A percentile compares a stretch with the other conserved stretches of the same genome.
Conservation (phyloP, 2,888 invertebrate species). For the Acholoe squamosa region DNA sequence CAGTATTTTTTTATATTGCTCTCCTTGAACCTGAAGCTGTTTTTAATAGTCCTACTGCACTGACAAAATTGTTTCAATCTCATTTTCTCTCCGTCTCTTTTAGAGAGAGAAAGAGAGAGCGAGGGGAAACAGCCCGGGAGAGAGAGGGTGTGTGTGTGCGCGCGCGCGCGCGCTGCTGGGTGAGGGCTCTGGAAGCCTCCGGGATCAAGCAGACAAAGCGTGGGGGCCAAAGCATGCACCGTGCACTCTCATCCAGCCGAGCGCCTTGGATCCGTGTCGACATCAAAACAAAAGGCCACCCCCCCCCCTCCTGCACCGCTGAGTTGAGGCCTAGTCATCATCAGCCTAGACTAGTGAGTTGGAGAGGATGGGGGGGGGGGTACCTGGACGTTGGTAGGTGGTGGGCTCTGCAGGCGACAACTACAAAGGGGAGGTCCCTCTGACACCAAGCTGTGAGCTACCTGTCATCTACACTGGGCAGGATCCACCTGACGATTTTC, state of each 20-base stretch:
- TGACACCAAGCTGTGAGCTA: not conserved
- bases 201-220: not conserved
- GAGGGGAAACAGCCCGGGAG: too few relatives aligned
- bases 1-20: too few relatives aligned
- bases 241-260: not conserved
- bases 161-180: too few relatives aligned
- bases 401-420: not conserved
- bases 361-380: not conserved
- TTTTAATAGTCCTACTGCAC: too few relatives aligned
- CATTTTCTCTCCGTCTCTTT: too few relatives aligned
- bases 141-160: too few relatives aligned
- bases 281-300: constrained; percentile 27
- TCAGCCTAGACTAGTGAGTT: not conserved
- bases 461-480: too few relatives aligned
- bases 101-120: too few relatives aligned
- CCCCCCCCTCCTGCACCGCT: not conserved
- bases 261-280: not conserved
- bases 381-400: not conserved
- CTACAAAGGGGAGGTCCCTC: not conserved
- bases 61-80: too few relatives aligned
- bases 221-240: not conserved
- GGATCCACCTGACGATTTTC: constrained; percentile 4
- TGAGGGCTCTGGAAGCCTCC: not conserved
- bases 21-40: too few relatives aligned
- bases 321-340: not conserved